phyloP scores from a whole-genome alignment of 1,140 invertebrate species.

The Drosophila oshimai region DNA sequence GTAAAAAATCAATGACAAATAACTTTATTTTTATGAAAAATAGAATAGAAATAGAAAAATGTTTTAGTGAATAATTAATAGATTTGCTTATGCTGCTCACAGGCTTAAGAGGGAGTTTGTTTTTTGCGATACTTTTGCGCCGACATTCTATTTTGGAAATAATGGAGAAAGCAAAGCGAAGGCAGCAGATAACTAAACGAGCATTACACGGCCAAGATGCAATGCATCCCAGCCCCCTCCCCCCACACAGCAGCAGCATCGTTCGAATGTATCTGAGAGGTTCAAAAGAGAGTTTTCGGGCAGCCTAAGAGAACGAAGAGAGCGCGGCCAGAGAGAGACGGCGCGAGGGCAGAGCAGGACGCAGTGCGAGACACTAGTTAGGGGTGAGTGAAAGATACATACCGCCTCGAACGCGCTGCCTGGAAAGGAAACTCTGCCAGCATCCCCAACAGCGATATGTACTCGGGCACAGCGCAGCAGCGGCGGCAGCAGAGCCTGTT shows the following conservation, averaged over 20 bases:
- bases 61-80: not conserved
- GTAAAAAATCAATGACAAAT: not conserved
- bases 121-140: not conserved
- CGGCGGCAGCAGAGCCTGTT: constrained; percentile 6
- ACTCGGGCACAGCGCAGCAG: constrained; percentile 44
- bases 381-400: constrained; percentile 67
- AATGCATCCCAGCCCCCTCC: not conserved
- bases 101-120: not conserved
- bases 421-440: constrained; percentile 59
- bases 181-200: constrained; percentile 13
- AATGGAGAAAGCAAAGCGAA: not conserved
- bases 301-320: constrained; percentile 14
- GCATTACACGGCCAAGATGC: constrained; percentile 2
- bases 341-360: constrained; percentile 22
- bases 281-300: not conserved
- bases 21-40: not conserved
- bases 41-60: not conserved
- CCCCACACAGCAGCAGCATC: not conserved
- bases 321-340: constrained; percentile 4
- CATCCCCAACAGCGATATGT: constrained; percentile 80
- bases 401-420: constrained; percentile 48
- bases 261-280: constrained; percentile 9
- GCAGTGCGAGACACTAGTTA: constrained; percentile 10
- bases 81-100: not conserved
- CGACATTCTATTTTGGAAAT: constrained; percentile 15